Evolutionary conservation across 2,113 vertebrate genomes (phyloP).

Genomic region (Crotalus horridus): DNA sequence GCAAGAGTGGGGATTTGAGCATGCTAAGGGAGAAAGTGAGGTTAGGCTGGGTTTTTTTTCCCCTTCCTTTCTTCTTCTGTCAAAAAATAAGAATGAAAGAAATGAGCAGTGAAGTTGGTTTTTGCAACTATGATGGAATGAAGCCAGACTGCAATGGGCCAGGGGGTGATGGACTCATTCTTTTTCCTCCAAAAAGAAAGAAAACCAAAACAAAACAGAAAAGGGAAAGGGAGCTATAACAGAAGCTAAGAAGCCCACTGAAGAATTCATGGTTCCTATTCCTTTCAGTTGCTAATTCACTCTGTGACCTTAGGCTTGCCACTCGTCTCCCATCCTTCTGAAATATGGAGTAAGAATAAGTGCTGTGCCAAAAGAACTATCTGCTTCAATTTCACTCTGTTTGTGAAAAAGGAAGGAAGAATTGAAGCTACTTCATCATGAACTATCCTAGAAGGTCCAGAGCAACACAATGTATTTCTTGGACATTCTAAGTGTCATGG

Average conservation of each 20-base stretch:
- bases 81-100: slow-evolving; percentile 39
- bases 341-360: not conserved
- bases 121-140: not conserved
- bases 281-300: not conserved
- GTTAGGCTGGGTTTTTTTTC: not conserved
- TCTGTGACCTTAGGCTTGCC: not conserved
- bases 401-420: not conserved
- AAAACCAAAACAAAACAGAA: not conserved
- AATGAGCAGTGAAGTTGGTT: slow-evolving; percentile 5
- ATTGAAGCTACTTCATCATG: not conserved
- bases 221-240: not conserved
- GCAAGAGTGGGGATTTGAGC: slow-evolving; percentile 30
- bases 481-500: not conserved
- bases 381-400: not conserved
- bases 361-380: not conserved
- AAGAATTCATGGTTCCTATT: not conserved
- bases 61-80: slow-evolving; percentile 17
- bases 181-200: not conserved
- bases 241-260: not conserved
- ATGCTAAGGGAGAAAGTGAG: slow-evolving; percentile 2
- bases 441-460: not conserved
- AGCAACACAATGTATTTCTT: not conserved
- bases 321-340: not conserved
- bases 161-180: not conserved
- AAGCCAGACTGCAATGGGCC: not conserved